These are phyloP conservation scores for Cynopterus brachyotis DNA, from an alignment of 2,113 vertebrate genomes.

Conservation along the genomic window DNA sequence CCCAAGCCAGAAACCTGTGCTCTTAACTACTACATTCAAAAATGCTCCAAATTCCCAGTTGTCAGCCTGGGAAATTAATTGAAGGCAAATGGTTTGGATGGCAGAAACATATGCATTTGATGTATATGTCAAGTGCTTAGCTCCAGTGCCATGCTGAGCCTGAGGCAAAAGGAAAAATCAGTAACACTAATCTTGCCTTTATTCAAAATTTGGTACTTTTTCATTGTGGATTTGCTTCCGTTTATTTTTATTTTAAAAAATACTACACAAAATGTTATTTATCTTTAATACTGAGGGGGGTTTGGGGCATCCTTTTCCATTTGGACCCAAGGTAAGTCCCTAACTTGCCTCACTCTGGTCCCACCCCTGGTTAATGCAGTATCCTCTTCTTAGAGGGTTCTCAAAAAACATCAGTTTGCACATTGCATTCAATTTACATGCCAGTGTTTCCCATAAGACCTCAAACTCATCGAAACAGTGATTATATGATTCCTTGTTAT, in stretches of 20 bases:
- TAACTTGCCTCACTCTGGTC: not conserved
- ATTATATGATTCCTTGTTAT: not conserved
- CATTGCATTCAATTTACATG: not conserved
- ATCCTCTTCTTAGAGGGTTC: not conserved
- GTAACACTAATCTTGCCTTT: not conserved
- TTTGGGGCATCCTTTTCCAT: not conserved
- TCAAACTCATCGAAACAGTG: not conserved
- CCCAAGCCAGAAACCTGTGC: not conserved
- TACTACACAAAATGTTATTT: not conserved
- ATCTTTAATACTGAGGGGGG: not conserved
- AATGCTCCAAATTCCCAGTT: conserved; percentile 19
- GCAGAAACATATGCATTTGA: conserved; percentile 27
- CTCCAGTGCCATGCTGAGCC: not conserved
- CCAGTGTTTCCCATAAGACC: not conserved
- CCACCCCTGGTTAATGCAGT: not conserved
- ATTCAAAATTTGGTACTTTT: conserved; percentile 16
- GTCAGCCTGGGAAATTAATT: conserved; percentile 28
- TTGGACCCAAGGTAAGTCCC: not conserved
- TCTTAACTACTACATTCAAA: not conserved
- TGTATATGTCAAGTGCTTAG: conserved; percentile 13
- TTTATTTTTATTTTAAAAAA: conserved; percentile 6
- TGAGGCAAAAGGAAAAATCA: conserved; percentile 39
- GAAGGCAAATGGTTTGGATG: not conserved
- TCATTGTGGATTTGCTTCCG: not conserved
- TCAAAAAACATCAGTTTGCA: not conserved